Conservation (phyloP, 1,140 invertebrate species). For the Globodera rostochiensis region DNA sequence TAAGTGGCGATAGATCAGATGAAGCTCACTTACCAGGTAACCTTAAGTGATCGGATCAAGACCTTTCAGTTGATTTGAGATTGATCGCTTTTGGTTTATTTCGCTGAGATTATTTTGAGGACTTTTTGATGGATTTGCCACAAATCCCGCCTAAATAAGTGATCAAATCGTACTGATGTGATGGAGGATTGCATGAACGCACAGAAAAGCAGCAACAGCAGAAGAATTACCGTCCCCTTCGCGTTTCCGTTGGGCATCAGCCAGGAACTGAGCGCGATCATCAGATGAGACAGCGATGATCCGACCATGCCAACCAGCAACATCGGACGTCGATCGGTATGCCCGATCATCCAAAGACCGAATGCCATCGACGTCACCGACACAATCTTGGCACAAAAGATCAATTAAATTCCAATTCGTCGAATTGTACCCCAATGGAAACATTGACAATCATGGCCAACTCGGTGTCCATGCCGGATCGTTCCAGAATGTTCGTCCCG, state of each 20-base stretch:
- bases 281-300: constrained; percentile 5
- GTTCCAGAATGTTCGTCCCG: constrained; percentile 21
- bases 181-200: constrained; percentile 9
- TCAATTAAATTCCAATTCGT: neutral
- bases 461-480: constrained; percentile 13
- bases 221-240: neutral
- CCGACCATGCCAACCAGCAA: constrained; percentile 18
- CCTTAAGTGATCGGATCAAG: neutral
- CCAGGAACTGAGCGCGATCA: constrained; percentile 4
- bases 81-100: no score
- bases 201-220: constrained; percentile 12
- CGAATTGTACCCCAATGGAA: constrained; percentile 5
- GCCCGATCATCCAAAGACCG: constrained; percentile 8
- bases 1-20: neutral
- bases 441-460: constrained; percentile 19
- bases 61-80: neutral
- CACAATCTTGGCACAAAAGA: constrained; percentile 13
- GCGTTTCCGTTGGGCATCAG: constrained; percentile 5
- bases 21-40: neutral
- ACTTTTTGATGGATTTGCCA: no score
- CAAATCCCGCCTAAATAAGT: neutral
- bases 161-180: neutral
- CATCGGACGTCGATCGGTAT: constrained; percentile 18
- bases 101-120: no score
- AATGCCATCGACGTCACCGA: constrained; percentile 15